These are phyloP conservation scores for Helicoverpa zea DNA, from an alignment of 1,140 invertebrate genomes.

Conservation along the genomic window DNA sequence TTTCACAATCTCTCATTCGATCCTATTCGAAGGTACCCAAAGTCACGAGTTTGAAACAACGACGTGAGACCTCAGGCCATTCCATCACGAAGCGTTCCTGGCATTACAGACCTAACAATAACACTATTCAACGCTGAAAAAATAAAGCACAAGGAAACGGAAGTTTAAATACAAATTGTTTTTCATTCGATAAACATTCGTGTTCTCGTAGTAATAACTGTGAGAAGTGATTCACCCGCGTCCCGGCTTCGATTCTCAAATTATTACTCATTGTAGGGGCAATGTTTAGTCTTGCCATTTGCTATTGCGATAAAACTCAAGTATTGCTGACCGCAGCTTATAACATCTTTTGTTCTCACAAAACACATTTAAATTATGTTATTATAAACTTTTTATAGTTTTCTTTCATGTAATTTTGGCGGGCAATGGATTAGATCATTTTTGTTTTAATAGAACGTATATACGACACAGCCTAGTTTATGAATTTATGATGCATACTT, in stretches of 20 bases:
- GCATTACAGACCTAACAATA: constrained; percentile 10
- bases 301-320: constrained; percentile 33
- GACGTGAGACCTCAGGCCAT: constrained; percentile 9
- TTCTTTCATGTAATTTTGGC: constrained; percentile 38
- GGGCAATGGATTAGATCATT: constrained; percentile 13
- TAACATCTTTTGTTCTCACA: constrained; percentile 40
- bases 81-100: constrained; percentile 8
- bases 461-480: constrained; percentile 15
- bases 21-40: background rate
- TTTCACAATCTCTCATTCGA: background rate
- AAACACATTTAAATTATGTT: constrained; percentile 29
- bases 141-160: constrained; percentile 4
- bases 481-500: background rate
- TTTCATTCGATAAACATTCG: background rate
- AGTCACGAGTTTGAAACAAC: background rate
- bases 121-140: background rate
- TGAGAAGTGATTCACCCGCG: constrained; percentile 34
- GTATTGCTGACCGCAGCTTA: constrained; percentile 20
- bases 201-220: constrained; percentile 15
- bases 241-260: constrained; percentile 36
- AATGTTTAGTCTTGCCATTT: constrained; percentile 48
- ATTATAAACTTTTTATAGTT: constrained; percentile 23
- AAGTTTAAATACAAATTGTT: background rate
- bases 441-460: constrained; percentile 20
- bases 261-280: constrained; percentile 42